These are phyloP conservation scores for Myanophis thanlyinensis DNA, from an alignment of 2,113 vertebrate species.

Conservation along the genomic window DNA sequence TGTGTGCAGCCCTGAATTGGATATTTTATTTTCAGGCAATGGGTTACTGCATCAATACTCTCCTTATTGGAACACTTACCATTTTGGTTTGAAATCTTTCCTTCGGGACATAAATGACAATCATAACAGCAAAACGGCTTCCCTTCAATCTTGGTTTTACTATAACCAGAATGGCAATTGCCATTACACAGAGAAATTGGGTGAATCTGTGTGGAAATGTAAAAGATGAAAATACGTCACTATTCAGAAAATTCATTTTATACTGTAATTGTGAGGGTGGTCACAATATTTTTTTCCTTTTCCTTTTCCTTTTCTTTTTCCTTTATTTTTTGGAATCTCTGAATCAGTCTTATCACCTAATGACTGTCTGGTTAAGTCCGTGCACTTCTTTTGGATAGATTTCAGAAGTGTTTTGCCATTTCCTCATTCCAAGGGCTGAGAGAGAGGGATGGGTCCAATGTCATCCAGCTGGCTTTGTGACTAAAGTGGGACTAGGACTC, in stretches of 20 bases:
- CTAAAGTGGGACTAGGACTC: neutral
- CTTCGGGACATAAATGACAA: neutral
- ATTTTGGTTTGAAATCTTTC: neutral
- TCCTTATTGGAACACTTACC: neutral
- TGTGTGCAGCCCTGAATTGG: no score
- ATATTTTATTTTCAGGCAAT: no score
- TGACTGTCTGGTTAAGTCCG: neutral
- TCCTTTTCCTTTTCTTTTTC: neutral
- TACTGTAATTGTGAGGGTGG: neutral
- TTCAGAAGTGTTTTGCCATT: neutral
- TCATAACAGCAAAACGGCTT: slow-evolving; percentile 1
- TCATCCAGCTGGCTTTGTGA: neutral
- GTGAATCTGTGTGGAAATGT: neutral
- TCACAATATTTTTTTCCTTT: neutral
- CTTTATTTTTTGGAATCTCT: neutral
- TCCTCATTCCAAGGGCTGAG: neutral
- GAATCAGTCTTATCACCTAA: neutral
- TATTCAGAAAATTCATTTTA: neutral
- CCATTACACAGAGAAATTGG: neutral
- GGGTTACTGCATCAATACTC: no score
- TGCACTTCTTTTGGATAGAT: neutral
- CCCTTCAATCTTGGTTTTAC: neutral
- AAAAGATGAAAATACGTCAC: neutral
- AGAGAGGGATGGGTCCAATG: neutral
- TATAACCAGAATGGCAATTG: neutral